phyloP scores from a whole-genome alignment of 1,140 invertebrate genomes.

The Globodera rostochiensis region DNA sequence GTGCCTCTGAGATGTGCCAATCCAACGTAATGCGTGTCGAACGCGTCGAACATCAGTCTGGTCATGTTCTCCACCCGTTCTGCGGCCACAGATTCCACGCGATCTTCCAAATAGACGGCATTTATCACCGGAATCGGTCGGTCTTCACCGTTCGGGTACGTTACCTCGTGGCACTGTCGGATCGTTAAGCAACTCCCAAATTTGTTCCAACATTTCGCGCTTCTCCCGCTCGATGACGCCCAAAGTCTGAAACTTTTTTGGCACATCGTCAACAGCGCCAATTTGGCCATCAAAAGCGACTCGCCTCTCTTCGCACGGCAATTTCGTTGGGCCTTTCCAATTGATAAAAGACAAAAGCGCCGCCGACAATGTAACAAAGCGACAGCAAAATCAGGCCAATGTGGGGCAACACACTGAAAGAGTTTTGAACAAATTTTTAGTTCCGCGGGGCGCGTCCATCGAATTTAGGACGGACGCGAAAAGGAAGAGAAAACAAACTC shows the following conservation, averaged over 20 bases:
- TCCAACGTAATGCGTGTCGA: constrained; percentile 64
- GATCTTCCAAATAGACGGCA: background rate
- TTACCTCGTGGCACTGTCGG: constrained; percentile 21
- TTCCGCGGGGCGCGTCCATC: too few species aligned
- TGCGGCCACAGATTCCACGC: constrained; percentile 41
- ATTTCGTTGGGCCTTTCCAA: constrained; percentile 53
- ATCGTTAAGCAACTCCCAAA: constrained; percentile 47
- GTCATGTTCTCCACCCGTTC: constrained; percentile 61
- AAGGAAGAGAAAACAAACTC: background rate
- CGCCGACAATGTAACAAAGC: constrained; percentile 50
- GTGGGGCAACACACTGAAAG: constrained; percentile 45
- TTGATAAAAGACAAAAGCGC: constrained; percentile 54
- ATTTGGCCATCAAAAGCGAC: background rate
- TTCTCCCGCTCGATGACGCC: constrained; percentile 43
- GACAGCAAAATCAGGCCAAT: constrained; percentile 54
- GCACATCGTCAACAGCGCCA: too few species aligned
- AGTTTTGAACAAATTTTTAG: too few species aligned
- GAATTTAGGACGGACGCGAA: too few species aligned
- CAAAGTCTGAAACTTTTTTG: constrained; percentile 18
- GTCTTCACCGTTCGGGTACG: background rate
- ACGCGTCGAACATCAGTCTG: constrained; percentile 61
- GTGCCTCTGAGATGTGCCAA: constrained; percentile 36
- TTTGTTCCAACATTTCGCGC: constrained; percentile 42
- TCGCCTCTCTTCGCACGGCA: constrained; percentile 37
- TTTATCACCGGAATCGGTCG: background rate